Evolutionary conservation across 2,797 vertebrate genomes (phyloP), one percentile per base, ranked within the genome.

Genomic region (Lindbergichthys nudifrons): DNA sequence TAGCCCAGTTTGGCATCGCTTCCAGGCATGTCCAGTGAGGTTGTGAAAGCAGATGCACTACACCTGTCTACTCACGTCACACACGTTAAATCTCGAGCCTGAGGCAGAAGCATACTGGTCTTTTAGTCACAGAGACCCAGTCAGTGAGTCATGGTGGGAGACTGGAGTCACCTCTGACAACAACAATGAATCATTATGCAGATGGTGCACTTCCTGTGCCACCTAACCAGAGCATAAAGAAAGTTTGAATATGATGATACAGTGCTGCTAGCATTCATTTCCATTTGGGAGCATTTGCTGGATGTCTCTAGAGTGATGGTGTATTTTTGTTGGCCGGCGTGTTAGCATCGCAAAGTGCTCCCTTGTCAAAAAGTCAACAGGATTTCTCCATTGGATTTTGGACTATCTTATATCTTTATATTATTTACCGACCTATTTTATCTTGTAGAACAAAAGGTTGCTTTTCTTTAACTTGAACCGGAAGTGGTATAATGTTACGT

Each of bases 121-220:
- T 65, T 86, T 88, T 68, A 86, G 76, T 81, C 84, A 83, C 60
- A 82, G 71, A 66, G 50, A 81, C 52, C 46, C 54, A 69, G 62
- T 62, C 65, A 71, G 73, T 86, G 73, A 91, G 64, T 90, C 89
- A 87, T 10, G 72, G 54, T 23, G 60, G 43, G 58, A 81, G 66
- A 60, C 10, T 47, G 73, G 78, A 85, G 81, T 85, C 87, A 83
- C 70, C 66, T 65, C 77, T 80, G 75, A 91, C 75, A 85, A 79
- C 58, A 79, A 68, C 65, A 71, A 75, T 89, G 84, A 94, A 75
- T 92, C 88, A 92, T 54, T 39, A 69, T 13, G 41, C 58, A 88
- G 81, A 87, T 77, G 72, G 53, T 62, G 71, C 79, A 79, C 81
- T 89, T 92, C 87, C 88, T 88, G 80, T 73, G 46, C 36, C 67